Conservation (phyloP, 2,888 invertebrate species). For the Leistus spinibarbis region DNA sequence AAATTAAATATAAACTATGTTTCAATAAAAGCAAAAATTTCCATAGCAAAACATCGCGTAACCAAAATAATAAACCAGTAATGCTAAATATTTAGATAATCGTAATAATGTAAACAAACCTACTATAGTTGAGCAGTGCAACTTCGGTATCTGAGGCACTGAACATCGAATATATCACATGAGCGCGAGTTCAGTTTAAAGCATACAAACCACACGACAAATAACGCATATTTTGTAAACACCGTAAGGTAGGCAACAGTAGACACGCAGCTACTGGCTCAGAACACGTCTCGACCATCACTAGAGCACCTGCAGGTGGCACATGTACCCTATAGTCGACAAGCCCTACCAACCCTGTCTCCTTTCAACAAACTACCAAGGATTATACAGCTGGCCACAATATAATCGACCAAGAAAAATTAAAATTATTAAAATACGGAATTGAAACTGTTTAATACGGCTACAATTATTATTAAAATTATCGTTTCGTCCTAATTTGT, state of each 20-base stretch:
- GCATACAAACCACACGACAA: background rate
- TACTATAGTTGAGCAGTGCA: conserved; percentile 1
- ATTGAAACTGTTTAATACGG: too few relatives aligned
- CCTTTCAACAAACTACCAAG: background rate
- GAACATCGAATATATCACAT: background rate
- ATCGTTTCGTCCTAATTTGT: too few relatives aligned
- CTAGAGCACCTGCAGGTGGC: conserved; percentile 4
- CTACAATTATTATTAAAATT: too few relatives aligned
- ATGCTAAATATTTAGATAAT: background rate
- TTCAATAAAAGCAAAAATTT: too few relatives aligned
- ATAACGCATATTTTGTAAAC: background rate
- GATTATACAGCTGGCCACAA: background rate
- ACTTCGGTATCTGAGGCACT: background rate
- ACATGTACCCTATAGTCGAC: background rate
- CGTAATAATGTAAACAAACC: background rate
- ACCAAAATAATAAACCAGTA: too few relatives aligned
- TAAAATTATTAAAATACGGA: too few relatives aligned
- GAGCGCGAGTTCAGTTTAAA: background rate
- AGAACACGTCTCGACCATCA: background rate
- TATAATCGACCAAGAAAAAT: background rate
- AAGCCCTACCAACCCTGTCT: background rate
- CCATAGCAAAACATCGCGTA: too few relatives aligned
- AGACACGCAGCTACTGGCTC: background rate
- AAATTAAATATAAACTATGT: too few relatives aligned
- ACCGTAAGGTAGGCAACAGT: background rate